Conservation (phyloP, 2,797 vertebrate species). For the Vultur gryphus region DNA sequence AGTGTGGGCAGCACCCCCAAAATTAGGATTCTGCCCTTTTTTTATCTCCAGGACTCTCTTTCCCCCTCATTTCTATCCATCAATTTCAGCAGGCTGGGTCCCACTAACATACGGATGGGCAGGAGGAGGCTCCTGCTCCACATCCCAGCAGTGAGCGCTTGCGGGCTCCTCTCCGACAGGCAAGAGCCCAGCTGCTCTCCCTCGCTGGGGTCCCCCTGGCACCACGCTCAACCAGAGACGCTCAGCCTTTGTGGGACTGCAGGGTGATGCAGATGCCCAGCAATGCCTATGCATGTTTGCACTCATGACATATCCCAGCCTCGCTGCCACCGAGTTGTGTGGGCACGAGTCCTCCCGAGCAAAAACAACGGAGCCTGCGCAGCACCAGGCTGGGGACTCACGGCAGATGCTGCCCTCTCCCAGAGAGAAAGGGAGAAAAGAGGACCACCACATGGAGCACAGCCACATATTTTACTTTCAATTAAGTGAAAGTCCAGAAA, state of each 20-base stretch:
- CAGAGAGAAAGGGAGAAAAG: neutral
- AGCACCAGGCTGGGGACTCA: neutral
- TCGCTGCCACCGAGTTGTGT: neutral
- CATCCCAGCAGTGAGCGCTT: neutral
- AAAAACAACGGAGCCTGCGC: neutral
- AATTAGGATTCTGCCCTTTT: neutral
- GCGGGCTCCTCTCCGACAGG: neutral
- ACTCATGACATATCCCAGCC: neutral
- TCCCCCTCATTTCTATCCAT: neutral
- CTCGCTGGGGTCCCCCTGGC: neutral
- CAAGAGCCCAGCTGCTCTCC: neutral
- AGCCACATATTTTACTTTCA: neutral
- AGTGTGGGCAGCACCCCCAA: neutral
- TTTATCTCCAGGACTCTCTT: neutral
- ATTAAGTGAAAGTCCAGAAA: neutral
- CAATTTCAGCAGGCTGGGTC: neutral
- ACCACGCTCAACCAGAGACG: rapidly evolving
- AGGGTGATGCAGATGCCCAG: neutral
- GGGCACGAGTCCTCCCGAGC: neutral
- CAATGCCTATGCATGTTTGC: neutral
- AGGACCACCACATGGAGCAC: neutral
- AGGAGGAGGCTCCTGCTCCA: neutral
- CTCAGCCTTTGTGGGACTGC: neutral
- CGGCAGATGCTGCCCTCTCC: neutral
- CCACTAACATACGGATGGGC: neutral